Evolutionary conservation across 2,888 invertebrate genomes (phyloP), one percentile per base, ranked within the genome.

Genomic region (Agrotis segetum): DNA sequence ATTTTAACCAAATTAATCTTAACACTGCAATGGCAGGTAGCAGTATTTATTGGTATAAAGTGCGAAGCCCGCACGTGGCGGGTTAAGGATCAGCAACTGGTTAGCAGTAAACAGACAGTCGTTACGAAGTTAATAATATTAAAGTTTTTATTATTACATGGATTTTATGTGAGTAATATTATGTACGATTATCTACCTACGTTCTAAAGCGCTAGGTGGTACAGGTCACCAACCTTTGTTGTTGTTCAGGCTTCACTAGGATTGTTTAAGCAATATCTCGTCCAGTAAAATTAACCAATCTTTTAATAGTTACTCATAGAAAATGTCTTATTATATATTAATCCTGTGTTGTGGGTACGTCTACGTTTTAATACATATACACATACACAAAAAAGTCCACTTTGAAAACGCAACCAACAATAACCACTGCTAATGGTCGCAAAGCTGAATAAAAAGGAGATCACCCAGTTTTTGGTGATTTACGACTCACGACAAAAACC

Each of bases 21-120:
- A 19, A 17, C 24, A 19, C 9, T 29, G 14, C 5, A 14, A 24
- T 47, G 53, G 52, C 72, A 67, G 29, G 50, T 71, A 63, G 62
- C 74, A 53, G 40, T 55, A 29, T 19, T 67, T 65, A 58, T 76
- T 29, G 56, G 55, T 53, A 40, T 59, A 65, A 79, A 71, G 75
- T 75, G 65, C 44, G 64, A 62, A 71, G 34, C 58, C n/a, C 29
- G 67, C 21, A 62, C 80, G 75, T 62, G 80, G 9, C n/a, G 21
- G 80, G 80, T 68, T 47, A 79, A 52, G 62, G 79, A 65, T 75
- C 80, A 68, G 46, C 19, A 24, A 40, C 63, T 65, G 34, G 60
- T 61, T 40, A 24, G 34, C 19, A 67, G 59, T 49, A 29, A 61
- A 5, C 47, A 24, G 34, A 9, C 49, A 17, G 34, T 14, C 44